Conservation (phyloP, 2,888 invertebrate genomes). For the Neoitamus cyanurus region DNA sequence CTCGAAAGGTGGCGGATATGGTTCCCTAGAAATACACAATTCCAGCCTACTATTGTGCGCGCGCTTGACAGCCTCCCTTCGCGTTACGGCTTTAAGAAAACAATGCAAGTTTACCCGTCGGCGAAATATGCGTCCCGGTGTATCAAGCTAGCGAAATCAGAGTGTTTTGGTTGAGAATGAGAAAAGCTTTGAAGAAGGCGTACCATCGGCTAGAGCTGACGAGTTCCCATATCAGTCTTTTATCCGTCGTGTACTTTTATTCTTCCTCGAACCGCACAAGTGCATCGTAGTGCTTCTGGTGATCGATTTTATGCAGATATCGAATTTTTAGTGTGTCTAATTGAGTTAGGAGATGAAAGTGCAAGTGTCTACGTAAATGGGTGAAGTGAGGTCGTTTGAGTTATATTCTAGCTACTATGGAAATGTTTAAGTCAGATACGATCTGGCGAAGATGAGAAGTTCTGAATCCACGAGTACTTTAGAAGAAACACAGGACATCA, state of each 20-base stretch:
- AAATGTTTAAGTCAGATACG: not conserved
- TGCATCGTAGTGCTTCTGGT: not conserved
- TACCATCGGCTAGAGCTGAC: not conserved
- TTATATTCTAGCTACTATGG: not conserved
- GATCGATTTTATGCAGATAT: not conserved
- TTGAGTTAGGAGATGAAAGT: not conserved
- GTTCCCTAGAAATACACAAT: not conserved
- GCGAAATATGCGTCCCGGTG: not conserved
- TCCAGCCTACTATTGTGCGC: slow-evolving; percentile 9
- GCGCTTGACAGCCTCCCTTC: slow-evolving; percentile 20
- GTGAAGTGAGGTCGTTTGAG: not conserved
- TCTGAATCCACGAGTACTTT: slow-evolving; percentile 46
- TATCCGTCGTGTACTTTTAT: not conserved
- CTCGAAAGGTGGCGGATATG: slow-evolving; percentile 52
- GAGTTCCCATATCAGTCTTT: not conserved
- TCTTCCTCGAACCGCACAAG: not conserved
- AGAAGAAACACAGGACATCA: slow-evolving; percentile 44
- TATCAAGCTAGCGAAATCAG: slow-evolving; percentile 1
- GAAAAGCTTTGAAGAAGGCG: not conserved
- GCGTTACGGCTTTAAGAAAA: not conserved
- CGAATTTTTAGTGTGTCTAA: not conserved
- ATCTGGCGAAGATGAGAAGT: slow-evolving; percentile 49
- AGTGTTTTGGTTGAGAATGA: not conserved
- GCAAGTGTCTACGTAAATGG: not conserved
- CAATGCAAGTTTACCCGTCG: not conserved